phyloP scores from a whole-genome alignment of 2,113 vertebrate species.

The Lepus americanus region DNA sequence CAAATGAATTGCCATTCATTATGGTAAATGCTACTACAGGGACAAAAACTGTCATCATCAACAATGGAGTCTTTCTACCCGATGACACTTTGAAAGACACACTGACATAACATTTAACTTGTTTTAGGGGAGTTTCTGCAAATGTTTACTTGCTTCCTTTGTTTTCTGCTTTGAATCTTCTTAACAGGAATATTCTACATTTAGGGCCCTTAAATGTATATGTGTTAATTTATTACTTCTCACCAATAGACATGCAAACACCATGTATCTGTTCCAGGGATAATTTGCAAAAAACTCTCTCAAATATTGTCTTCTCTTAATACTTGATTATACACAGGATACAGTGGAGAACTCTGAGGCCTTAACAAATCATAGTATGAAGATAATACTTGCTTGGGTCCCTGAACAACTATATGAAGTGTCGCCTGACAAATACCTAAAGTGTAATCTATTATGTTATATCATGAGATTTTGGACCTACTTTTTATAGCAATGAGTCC shows the following conservation, averaged over 20 bases:
- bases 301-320: background rate
- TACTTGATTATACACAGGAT: background rate
- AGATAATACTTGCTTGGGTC: background rate
- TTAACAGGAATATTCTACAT: background rate
- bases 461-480: background rate
- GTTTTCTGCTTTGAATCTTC: background rate
- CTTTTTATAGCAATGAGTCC: background rate
- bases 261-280: background rate
- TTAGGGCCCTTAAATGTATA: background rate
- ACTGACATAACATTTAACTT: background rate
- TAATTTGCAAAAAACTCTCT: background rate
- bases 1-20: background rate
- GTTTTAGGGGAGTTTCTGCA: background rate
- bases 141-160: background rate
- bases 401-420: background rate
- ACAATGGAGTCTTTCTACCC: background rate
- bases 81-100: background rate
- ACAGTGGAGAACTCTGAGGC: background rate
- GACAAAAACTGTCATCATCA: background rate
- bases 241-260: background rate
- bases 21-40: background rate
- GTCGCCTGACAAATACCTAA: background rate
- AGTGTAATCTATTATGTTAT: background rate
- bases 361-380: background rate
- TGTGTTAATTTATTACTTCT: background rate